Conservation (phyloP, 2,888 invertebrate species). For the Exocentrus adspersus region DNA sequence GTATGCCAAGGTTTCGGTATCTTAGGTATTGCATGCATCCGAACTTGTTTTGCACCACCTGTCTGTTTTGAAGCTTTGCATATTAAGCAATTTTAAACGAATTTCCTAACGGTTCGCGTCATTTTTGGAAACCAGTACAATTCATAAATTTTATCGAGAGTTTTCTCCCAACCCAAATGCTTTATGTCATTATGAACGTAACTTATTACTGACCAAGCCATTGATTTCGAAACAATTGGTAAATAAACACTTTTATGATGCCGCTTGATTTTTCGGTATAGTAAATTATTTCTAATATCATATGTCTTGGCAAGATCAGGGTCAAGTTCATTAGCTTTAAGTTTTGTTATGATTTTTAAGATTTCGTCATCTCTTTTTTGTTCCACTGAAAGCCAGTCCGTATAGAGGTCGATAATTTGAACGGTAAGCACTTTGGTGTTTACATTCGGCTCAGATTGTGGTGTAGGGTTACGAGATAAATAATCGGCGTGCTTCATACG, state of each 20-base stretch:
- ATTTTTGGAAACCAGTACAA: conserved; percentile 53
- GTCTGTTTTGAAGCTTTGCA: conserved; percentile 51
- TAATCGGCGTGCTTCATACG: conserved; percentile 33
- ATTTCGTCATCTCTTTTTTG: conserved; percentile 33
- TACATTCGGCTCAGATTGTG: neutral
- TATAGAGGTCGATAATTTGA: conserved; percentile 7
- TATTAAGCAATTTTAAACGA: conserved; percentile 52
- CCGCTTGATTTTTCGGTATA: conserved; percentile 39
- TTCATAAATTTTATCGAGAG: conserved; percentile 42
- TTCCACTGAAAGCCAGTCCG: conserved; percentile 36
- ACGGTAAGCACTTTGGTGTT: neutral
- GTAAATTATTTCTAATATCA: conserved; percentile 12
- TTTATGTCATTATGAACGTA: conserved; percentile 45
- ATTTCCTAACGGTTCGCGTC: conserved; percentile 50
- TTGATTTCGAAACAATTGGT: conserved; percentile 42
- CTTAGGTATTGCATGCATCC: conserved; percentile 55
- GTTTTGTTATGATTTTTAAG: conserved; percentile 23
- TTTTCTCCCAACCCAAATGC: conserved; percentile 44
- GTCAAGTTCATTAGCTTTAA: conserved; percentile 20
- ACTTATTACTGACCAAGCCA: conserved; percentile 49
- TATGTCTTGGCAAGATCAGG: conserved; percentile 23
- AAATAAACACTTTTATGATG: conserved; percentile 36
- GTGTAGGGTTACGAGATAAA: too few relatives aligned
- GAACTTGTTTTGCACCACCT: conserved; percentile 48
- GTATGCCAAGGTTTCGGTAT: conserved; percentile 49